Conservation (phyloP, 2,888 invertebrate genomes). For the Erebia palarica region DNA sequence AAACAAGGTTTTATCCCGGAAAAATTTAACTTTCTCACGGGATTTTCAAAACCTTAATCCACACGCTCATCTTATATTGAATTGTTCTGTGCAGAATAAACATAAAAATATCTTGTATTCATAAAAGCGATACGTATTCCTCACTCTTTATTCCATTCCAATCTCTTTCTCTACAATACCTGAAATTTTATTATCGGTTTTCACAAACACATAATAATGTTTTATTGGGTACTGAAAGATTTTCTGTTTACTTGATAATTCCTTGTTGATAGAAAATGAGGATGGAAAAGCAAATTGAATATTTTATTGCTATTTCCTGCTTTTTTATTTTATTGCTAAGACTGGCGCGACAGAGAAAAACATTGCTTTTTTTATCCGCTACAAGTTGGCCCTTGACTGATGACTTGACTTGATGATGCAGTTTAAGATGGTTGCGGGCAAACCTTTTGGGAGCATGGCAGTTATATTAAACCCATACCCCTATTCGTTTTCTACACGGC, state of each 20-base stretch:
- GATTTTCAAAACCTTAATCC: too few relatives aligned
- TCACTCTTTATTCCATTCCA: slow-evolving; percentile 8
- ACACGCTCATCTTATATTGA: not conserved
- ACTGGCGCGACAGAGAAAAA: too few relatives aligned
- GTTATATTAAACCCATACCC: too few relatives aligned
- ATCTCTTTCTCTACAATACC: not conserved
- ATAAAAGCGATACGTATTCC: not conserved
- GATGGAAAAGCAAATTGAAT: not conserved
- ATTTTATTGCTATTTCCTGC: not conserved
- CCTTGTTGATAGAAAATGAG: not conserved
- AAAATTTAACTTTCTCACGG: too few relatives aligned
- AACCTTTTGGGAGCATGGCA: too few relatives aligned
- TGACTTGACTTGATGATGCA: too few relatives aligned
- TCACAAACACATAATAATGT: not conserved
- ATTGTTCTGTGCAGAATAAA: not conserved
- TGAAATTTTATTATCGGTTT: slow-evolving; percentile 6
- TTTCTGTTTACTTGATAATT: not conserved
- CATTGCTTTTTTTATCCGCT: too few relatives aligned
- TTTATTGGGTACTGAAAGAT: not conserved
- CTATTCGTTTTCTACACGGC: too few relatives aligned
- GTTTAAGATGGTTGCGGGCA: too few relatives aligned
- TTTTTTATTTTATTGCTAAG: too few relatives aligned
- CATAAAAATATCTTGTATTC: slow-evolving; percentile 6
- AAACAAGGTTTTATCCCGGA: too few relatives aligned
- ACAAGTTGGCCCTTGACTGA: too few relatives aligned